Conservation (phyloP, 2,113 vertebrate species). For the Indicator maculatus region DNA sequence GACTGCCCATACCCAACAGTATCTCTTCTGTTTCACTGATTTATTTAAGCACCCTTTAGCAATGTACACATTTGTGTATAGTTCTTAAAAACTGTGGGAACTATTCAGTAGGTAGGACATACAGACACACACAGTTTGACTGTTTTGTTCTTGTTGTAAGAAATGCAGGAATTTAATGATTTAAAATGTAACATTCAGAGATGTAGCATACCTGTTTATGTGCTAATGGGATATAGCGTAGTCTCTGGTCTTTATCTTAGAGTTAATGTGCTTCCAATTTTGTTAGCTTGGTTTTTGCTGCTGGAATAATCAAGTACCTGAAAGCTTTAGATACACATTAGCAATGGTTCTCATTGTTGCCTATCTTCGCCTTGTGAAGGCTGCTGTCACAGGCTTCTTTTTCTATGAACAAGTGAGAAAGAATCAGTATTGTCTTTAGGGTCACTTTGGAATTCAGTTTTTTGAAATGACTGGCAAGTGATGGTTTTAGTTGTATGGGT, state of each 20-base stretch:
- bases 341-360: background rate
- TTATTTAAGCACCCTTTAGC: background rate
- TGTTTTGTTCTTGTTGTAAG: background rate
- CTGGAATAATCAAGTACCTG: background rate
- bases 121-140: background rate
- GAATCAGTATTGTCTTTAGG: background rate
- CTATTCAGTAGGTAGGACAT: background rate
- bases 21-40: background rate
- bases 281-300: background rate
- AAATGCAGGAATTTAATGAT: background rate
- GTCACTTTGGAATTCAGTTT: background rate
- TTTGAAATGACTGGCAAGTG: background rate
- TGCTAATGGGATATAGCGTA: background rate
- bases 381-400: background rate
- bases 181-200: background rate
- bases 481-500: background rate
- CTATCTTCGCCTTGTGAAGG: background rate
- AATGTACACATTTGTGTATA: background rate
- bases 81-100: background rate
- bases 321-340: fast-evolving
- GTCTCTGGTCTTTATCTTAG: background rate
- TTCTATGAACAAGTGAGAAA: background rate
- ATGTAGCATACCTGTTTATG: fast-evolving
- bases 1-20: background rate
- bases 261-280: background rate